Conservation (phyloP, 2,888 invertebrate genomes). For the Athalia circularis region DNA sequence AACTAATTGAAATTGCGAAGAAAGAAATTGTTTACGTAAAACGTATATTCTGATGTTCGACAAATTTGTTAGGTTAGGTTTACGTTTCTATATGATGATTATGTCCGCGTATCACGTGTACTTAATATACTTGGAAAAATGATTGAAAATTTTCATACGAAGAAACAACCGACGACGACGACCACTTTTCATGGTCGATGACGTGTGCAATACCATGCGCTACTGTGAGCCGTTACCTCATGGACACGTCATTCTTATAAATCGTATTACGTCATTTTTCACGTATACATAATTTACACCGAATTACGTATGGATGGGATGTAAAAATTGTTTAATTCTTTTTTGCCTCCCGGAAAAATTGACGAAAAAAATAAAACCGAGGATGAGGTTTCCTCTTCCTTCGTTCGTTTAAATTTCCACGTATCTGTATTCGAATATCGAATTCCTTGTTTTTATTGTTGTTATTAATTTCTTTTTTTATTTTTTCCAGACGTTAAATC, state of each 20-base stretch:
- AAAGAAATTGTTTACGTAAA: too few species aligned
- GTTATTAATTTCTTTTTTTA: too few species aligned
- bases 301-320: too few species aligned
- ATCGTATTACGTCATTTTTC: slow-evolving; percentile 9
- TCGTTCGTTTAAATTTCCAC: too few species aligned
- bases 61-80: too few species aligned
- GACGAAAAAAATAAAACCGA: slow-evolving; percentile 72
- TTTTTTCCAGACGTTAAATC: slow-evolving; percentile 69
- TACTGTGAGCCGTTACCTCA: slow-evolving; percentile 4
- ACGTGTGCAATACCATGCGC: slow-evolving; percentile 11
- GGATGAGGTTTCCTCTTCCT: not conserved
- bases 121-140: not conserved
- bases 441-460: too few species aligned
- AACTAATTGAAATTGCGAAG: too few species aligned
- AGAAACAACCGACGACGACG: not conserved
- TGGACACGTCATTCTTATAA: slow-evolving; percentile 19
- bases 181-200: slow-evolving; percentile 2
- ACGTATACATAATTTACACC: too few species aligned
- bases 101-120: not conserved
- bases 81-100: too few species aligned
- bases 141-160: not conserved
- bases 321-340: not conserved
- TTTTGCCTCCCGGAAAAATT: slow-evolving; percentile 71
- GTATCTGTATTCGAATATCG: too few species aligned
- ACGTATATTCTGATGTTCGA: too few species aligned